Base-by-base conservation (phyloP, 2,113 vertebrate genomes). In the Eolophus roseicapilla region DNA sequence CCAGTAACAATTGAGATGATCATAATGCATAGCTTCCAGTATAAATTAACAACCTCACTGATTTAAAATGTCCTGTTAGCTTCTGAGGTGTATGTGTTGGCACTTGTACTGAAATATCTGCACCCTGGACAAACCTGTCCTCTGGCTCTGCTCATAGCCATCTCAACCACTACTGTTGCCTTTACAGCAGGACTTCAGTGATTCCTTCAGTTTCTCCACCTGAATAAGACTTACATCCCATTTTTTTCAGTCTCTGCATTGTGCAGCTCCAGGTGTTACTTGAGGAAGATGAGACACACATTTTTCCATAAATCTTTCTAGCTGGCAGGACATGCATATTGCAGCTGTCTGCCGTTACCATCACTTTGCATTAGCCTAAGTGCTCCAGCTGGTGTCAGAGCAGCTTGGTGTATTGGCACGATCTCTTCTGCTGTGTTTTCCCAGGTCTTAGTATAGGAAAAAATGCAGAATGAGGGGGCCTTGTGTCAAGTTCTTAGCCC, bases 1-100 rank as follows among this genome's bases (percentile, higher is more conserved):
- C 57, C 85, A 65, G 11, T 31, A 79, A 85, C 70, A 76, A 85
- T 41, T 17, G 35, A 79, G 71, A 59, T 10, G 27, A 53, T 73
- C 24, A 8, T 71, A 87, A 69, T 2, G 2, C 44, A 6, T 47
- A 62, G 57, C 62, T 95, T 92, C 78, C 91, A 95, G 77, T 81
- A 85, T 49, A 94, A 94, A 87, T 87, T 91, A 92, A 55, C 88
- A 90, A 74, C 59, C 46, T 93, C 67, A 33, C 63, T 59, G 67
- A 53, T 70, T 85, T 92, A 73, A 91, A 95, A 87, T 41, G 62
- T 55, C 49, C 59, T 79, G 4, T 69, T 91, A 35, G 65, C 89
- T 92, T 94, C 88, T 1, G 11, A 89, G 74, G 44, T 65, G 47
- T 82, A 12, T 57, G n/a, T 37, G 23, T 69, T 93, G 84, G 93